phyloP scores from a whole-genome alignment of 2,797 vertebrate species.

The Coregonus ussuriensis region DNA sequence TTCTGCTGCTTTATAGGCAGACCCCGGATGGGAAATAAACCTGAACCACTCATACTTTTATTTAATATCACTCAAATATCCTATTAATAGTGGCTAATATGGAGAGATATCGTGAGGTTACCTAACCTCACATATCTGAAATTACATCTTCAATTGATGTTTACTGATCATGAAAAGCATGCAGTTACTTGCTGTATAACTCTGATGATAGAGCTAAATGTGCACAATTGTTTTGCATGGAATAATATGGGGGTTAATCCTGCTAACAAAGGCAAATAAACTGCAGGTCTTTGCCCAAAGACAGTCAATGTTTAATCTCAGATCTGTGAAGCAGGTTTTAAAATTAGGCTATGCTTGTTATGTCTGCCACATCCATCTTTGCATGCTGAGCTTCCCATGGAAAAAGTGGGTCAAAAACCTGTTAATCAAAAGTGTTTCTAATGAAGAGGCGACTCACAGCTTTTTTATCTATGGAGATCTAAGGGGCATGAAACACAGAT shows the following conservation, averaged over 20 bases:
- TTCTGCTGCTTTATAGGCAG: too few species aligned
- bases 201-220: too few species aligned
- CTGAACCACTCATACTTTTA: too few species aligned
- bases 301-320: constrained; percentile 1
- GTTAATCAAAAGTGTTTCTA: neutral
- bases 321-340: neutral
- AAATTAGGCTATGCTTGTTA: constrained; percentile 1
- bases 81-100: too few species aligned
- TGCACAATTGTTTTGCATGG: too few species aligned
- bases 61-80: too few species aligned
- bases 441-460: neutral
- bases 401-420: neutral
- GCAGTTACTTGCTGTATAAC: too few species aligned
- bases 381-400: neutral
- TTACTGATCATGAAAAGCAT: too few species aligned
- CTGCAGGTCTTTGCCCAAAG: constrained; percentile 5
- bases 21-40: too few species aligned
- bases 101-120: too few species aligned
- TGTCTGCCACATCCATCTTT: neutral
- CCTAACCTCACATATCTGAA: too few species aligned
- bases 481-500: neutral
- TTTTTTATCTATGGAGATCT: neutral
- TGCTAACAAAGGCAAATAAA: neutral
- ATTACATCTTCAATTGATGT: too few species aligned
- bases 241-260: neutral